Percentiles rank a stretch among this genome's conserved stretches.
Conservation (phyloP, 2,113 vertebrate genomes). For the Ammodytes dubius region DNA sequence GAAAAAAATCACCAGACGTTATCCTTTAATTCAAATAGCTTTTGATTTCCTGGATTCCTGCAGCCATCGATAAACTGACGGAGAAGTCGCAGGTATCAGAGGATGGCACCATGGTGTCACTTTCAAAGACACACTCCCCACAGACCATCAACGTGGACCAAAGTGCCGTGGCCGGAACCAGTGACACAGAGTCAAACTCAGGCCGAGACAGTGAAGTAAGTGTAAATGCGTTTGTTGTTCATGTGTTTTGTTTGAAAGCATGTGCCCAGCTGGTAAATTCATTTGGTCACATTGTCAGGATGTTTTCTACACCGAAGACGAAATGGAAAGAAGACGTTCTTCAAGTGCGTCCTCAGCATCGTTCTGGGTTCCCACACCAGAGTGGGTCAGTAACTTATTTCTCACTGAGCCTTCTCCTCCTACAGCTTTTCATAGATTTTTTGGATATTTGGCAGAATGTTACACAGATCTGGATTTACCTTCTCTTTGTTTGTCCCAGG, state of each 20-base stretch:
- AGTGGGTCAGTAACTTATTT: constrained; percentile 89
- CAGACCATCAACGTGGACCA: constrained; percentile 76
- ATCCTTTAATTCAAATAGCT: background rate
- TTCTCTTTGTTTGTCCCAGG: constrained; percentile 75
- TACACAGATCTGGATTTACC: background rate
- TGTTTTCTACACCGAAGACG: constrained; percentile 85
- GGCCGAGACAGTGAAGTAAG: constrained; percentile 86
- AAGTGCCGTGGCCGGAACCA: constrained; percentile 72
- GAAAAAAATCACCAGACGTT: no score
- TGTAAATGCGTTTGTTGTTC: background rate
- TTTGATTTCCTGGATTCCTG: background rate
- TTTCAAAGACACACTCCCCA: constrained; percentile 84
- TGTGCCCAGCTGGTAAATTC: background rate
- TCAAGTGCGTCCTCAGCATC: constrained; percentile 87
- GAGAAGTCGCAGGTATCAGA: constrained; percentile 98
- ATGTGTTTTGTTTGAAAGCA: background rate
- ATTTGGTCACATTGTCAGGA: constrained; percentile 83
- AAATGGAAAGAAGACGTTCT: constrained; percentile 88
- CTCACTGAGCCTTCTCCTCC: background rate
- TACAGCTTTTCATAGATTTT: background rate
- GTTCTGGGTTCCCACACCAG: constrained; percentile 91
- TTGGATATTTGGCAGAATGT: background rate
- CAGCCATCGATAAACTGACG: constrained; percentile 96
- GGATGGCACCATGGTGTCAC: constrained; percentile 93
- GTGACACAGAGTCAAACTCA: constrained; percentile 84